A percentile compares a stretch with the other conserved stretches of the same genome.
Evolutionary conservation across 2,797 vertebrate species (phyloP).

Genomic region (Gallirallus australis): DNA sequence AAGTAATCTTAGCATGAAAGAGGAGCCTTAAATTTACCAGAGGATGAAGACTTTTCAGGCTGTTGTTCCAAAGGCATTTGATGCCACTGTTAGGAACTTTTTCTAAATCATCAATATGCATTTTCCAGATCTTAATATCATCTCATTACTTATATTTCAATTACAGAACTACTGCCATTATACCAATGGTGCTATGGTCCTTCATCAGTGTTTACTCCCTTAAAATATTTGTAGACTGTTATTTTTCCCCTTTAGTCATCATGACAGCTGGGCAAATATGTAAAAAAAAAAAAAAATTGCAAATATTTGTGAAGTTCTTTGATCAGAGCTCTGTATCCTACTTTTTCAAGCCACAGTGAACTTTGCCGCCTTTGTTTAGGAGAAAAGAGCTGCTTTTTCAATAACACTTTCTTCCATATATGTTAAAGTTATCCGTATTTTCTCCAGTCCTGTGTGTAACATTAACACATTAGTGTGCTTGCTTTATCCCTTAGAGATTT

Average conservation of each 20-base stretch:
- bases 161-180: not conserved
- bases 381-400: slow-evolving; percentile 5
- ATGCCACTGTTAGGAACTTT: not conserved
- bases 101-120: not conserved
- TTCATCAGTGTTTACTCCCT: slow-evolving; percentile 9
- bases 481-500: not conserved
- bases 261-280: not conserved
- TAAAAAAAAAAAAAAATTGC: not conserved
- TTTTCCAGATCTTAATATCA: not conserved
- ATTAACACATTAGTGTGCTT: not conserved
- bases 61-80: not conserved
- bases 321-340: not conserved
- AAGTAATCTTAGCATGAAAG: not conserved
- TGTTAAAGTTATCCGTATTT: not conserved
- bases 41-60: not conserved
- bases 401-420: not conserved
- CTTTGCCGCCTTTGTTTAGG: not conserved
- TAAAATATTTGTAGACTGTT: slow-evolving; percentile 24
- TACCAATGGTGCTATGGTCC: not conserved
- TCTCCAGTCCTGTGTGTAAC: not conserved
- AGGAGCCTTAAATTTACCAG: not conserved
- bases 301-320: slow-evolving; percentile 31
- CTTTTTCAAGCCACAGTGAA: not conserved
- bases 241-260: slow-evolving; percentile 22
- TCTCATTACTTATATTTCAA: slow-evolving; percentile 6